Evolutionary conservation across 2,797 vertebrate species (phyloP), one percentile per base, ranked within the genome.

Genomic region (Linurgus olivaceus): DNA sequence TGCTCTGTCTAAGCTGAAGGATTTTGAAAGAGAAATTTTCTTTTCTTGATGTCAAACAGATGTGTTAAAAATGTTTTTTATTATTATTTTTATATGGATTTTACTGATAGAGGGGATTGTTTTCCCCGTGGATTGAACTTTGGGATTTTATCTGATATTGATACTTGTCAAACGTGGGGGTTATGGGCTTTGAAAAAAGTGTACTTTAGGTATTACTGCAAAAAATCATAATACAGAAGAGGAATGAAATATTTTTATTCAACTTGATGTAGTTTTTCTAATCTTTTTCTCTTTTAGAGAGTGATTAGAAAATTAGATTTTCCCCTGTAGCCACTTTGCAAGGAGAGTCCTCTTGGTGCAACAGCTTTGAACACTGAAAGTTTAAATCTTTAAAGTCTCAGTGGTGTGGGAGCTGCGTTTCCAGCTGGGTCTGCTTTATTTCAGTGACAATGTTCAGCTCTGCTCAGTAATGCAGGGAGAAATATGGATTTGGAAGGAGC

Each of bases 351-450:
- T 35, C 25, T 15, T 1, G 40, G 40, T 40, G 83, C 1, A 70
- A 23, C 25, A 37, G 14, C 31, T 88, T 47, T 44, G 40, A 78
- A 26, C 5, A 7, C 17, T 31, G 75, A 2, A 71, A 67, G 11
- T 48, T 71, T 5, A 59, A 67, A 51, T 35, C 4, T 54, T 7
- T 52, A 26, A 42, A 28, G 65, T 9, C 66, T 88, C 15, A 25
- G 11, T 68, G 35, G 61, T 37, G 52, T 63, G 29, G 74, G 92
- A 90, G 90, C 88, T 76, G 88, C 26, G 0, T 76, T 95, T 85
- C 81, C 94, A 96, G 81, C 91, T 90, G 93, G 17, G 37, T 90
- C 92, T 97, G 94, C 91, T 94, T 93, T 92, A 45, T 92, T 82
- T 97, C 96, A 90, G 82, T 68, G 81, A 83, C 72, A 90, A 45